A percentile compares a stretch with the other conserved stretches of the same genome.
Evolutionary conservation across 2,113 vertebrate species (phyloP).

Genomic region (Aix galericulata): DNA sequence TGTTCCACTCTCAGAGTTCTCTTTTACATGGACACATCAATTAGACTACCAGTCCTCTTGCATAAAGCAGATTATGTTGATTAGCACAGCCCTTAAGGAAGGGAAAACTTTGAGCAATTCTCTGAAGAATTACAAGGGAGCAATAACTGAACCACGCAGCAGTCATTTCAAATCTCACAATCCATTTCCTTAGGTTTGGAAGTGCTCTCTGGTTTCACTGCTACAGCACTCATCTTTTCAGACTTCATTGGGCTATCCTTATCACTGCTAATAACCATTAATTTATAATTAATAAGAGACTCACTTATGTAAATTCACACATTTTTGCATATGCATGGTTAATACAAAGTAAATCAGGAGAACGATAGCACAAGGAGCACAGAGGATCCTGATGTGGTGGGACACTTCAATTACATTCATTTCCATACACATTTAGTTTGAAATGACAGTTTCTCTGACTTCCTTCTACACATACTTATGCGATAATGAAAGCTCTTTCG

Average conservation of each 20-base stretch:
- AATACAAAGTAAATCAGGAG: not conserved
- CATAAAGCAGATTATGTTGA: constrained; percentile 16
- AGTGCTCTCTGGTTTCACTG: not conserved
- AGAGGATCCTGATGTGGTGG: not conserved
- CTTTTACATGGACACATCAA: not conserved
- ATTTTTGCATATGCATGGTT: not conserved
- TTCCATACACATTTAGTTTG: not conserved
- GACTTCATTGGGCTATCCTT: not conserved
- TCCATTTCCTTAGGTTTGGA: not conserved
- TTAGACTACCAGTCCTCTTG: not conserved
- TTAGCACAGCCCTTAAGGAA: constrained; percentile 16
- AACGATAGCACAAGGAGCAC: not conserved
- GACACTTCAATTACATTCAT: not conserved
- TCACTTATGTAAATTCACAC: not conserved
- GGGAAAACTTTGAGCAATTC: not conserved
- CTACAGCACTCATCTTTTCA: not conserved
- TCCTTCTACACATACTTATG: not conserved
- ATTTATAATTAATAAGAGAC: not conserved
- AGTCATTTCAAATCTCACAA: not conserved
- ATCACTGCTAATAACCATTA: not conserved
- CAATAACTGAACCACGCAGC: not conserved
- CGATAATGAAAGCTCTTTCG: constrained; percentile 1
- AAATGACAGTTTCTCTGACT: not conserved
- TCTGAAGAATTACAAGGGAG: not conserved
- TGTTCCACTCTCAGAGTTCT: not conserved